phyloP scores from a whole-genome alignment of 2,888 invertebrate genomes.

The Scaptomyza reducta region DNA sequence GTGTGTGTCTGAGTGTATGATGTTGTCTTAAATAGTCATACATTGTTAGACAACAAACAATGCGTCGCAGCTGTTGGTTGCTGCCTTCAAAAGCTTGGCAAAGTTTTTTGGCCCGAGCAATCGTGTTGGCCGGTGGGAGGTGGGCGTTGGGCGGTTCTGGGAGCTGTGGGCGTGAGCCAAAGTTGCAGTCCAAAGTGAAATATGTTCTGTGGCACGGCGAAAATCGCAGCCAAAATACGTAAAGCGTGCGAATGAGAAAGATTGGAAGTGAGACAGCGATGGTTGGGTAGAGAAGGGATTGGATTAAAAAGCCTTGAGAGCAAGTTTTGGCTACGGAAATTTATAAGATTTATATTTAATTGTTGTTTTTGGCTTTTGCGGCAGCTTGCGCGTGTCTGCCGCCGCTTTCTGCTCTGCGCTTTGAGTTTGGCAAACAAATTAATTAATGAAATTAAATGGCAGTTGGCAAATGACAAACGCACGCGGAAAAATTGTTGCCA shows the following conservation, averaged over 20 bases:
- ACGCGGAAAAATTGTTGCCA: slow-evolving; percentile 42
- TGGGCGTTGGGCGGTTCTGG: slow-evolving; percentile 24
- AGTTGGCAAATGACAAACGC: slow-evolving; percentile 68
- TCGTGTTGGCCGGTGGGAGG: slow-evolving; percentile 8
- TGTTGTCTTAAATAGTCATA: slow-evolving; percentile 73
- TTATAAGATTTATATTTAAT: slow-evolving; percentile 79
- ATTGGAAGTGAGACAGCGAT: not conserved
- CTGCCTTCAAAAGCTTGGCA: slow-evolving; percentile 43
- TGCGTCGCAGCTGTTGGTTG: slow-evolving; percentile 40
- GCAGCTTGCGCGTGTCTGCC: slow-evolving; percentile 65
- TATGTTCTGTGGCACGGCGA: slow-evolving; percentile 73
- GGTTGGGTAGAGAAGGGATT: not conserved
- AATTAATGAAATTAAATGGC: slow-evolving; percentile 79
- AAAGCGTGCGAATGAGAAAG: not conserved
- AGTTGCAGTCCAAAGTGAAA: slow-evolving; percentile 76
- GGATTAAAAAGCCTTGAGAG: slow-evolving; percentile 70
- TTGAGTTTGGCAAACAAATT: slow-evolving; percentile 68
- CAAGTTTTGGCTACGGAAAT: slow-evolving; percentile 78
- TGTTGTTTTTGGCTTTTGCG: slow-evolving; percentile 78
- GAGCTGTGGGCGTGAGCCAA: slow-evolving; percentile 70
- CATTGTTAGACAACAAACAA: slow-evolving; percentile 77
- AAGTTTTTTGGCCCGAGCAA: slow-evolving; percentile 56
- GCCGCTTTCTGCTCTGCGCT: slow-evolving; percentile 16
- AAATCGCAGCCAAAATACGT: slow-evolving; percentile 59
- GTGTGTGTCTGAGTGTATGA: slow-evolving; percentile 22